Base-by-base conservation (phyloP, 2,113 vertebrate species). In the Python bivittatus region DNA sequence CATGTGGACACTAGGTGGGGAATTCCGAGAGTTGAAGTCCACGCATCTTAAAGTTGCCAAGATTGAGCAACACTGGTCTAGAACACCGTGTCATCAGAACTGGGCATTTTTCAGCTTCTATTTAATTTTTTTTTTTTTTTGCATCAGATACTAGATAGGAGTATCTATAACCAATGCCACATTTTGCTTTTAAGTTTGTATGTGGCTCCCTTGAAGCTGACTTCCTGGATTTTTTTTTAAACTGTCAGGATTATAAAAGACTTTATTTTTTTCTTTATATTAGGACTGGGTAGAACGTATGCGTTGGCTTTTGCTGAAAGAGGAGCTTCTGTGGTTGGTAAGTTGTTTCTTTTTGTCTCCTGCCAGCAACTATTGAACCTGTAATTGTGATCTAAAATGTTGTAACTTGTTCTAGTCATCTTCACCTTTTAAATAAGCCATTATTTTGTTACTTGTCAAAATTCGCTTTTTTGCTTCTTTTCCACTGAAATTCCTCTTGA, bases 311-410 rank as follows among this genome's bases (percentile, higher is more conserved):
- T 99, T 98, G 99, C 98, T 42, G 98, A 98, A 96, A 98, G 99
- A 98, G 99, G 99, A 89, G 99, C 99, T 84, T 98, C 97, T 48
- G 99, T 99, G 84, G 96, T 99, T 94, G 99, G 99, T 99, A 98
- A 98, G 97, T 98, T 8, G 97, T 98, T 11, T 44, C 83, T 89
- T 92, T 96, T 92, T 1, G 88, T 92, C 20, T 86, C 88, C 68
- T 54, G 44, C 86, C 38, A n/a, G 52, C 92, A 95, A 95, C 93
- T 93, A 94, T 95, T 96, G 85, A 29, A 38, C 95, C 94, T 92
- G 3, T 91, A 44, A 44, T 54, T 92, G 2, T 0, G 2, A 23
- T 93, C 94, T 1, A 1, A 53, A 92, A 86, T 88, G 48, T 44
- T 4, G 0, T 96, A 91, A 20, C 68, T 93, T 96, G 86, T 95